Base-by-base conservation (phyloP, 2,888 invertebrate genomes). In the Cantharis nigra region DNA sequence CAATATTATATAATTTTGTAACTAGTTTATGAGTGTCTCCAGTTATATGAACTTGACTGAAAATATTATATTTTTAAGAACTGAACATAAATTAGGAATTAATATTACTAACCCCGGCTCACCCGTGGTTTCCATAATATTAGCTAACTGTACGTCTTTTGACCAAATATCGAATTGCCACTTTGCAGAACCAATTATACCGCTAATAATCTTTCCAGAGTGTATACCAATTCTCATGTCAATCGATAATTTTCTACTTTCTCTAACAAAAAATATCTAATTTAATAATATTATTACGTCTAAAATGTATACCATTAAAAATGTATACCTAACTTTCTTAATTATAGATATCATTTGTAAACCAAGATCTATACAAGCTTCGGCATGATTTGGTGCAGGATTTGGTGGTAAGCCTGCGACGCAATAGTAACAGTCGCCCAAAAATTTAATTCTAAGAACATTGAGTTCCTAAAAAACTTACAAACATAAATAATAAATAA, bases 91-190 rank as follows among this genome's bases (percentile, higher is more conserved):
- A n/a, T n/a, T n/a, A n/a, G 0, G n/a, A 4, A n/a, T 64, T 64
- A 64, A 64, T 16, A 64, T 64, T 64, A 33, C 87, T 89, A 89
- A 96, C 93, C 97, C 98, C 0, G 98, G 94, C 84, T 93, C 90
- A 5, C 98, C 98, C 0, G 96, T 94, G 63, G 96, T 94, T 87
- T 98, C 98, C 95, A 99, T 96, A 86, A 95, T 94, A 89, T 97
- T 98, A 0, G 98, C 98, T 83, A 98, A 95, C 28, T 96, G 95
- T 20, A 97, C 98, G 88, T 98, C 98, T 86, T 95, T 95, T 0
- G 95, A 96, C 95, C 98, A 98, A 79, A 98, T 95, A 86, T 98
- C 98, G 86, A 94, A 98, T 87, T 98, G 98, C 96, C 98, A 98
- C 88, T 98, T 98, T 81, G 95, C 93, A 7, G 95, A 93, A 0